Base-by-base conservation (phyloP, 2,113 vertebrate genomes). In the Ibidorhyncha struthersii region DNA sequence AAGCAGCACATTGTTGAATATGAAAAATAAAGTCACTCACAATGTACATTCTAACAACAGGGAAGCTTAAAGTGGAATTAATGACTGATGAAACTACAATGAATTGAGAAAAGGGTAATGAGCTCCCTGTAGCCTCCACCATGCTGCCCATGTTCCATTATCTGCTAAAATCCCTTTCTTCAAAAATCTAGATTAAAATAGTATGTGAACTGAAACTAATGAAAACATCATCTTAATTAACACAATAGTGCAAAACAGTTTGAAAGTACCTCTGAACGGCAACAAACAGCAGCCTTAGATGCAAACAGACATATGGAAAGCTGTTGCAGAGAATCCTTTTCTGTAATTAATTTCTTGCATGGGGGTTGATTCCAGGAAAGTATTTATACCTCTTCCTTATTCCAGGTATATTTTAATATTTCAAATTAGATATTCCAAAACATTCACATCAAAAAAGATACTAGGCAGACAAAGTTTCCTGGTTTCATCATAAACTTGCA, bases 221-320 rank as follows among this genome's bases (percentile, higher is more conserved):
- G 92, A 95, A 97, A 96, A 93, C 77, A 90, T 84, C 70, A 41
- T 66, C 89, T 92, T 96, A 97, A 97, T 97, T 96, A 97, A 95
- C 80, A 90, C 20, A 25, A 82, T 29, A 86, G 50, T 8, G 59
- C 84, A 85, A 93, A 96, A 19, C 72, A 70, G 77, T 56, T 84
- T 90, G 77, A 89, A 87, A 84, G 34, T 34, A 50, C 59, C 32
- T 86, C 78, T 86, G 88, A 84, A 88, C 13, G 52, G 49, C 70
- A 93, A 77, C 1, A 2, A 93, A 77, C 61, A 65, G 62, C 65
- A 91, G 45, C 43, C 70, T 25, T 80, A 62, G 56, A 88, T 76
- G 27, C 72, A 93, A 87, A 86, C 59, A 92, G 65, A 83, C 1
- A 2, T 27, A 40, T 6, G 47, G 55, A 47, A 23, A 82, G 40